Conservation (phyloP, 2,888 invertebrate species). For the Stenodema calcarata region DNA sequence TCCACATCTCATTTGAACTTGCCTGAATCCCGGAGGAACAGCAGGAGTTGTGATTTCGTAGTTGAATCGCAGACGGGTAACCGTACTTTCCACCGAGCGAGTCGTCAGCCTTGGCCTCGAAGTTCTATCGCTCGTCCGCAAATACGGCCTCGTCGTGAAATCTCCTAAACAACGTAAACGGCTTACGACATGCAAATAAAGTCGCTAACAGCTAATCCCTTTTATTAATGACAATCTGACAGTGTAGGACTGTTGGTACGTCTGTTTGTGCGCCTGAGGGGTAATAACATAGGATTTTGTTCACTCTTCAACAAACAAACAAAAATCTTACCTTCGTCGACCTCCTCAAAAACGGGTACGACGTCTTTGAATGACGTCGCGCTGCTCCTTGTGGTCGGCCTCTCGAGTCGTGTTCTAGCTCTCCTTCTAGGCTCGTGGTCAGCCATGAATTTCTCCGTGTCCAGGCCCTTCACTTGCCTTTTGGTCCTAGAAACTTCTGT, state of each 20-base stretch:
- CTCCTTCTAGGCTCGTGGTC: neutral
- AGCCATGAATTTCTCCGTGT: slow-evolving; percentile 12
- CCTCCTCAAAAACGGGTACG: slow-evolving; percentile 40
- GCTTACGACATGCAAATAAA: too few species aligned
- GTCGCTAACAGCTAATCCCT: too few species aligned
- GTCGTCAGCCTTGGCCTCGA: slow-evolving; percentile 14
- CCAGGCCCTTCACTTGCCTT: neutral
- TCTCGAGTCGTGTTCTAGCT: neutral
- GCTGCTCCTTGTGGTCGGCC: neutral
- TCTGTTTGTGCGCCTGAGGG: too few species aligned
- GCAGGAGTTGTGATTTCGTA: slow-evolving; percentile 31
- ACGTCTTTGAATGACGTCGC: neutral
- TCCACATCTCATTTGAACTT: neutral
- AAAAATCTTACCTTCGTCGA: slow-evolving; percentile 30
- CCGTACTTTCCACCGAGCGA: neutral
- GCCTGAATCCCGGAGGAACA: neutral
- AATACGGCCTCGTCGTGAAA: slow-evolving; percentile 37
- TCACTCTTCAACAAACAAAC: neutral
- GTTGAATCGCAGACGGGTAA: neutral
- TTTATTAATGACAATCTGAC: too few species aligned
- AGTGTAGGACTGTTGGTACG: too few species aligned
- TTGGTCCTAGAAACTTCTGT: neutral
- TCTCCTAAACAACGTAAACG: slow-evolving; percentile 1
- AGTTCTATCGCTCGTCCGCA: neutral
- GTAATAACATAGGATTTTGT: too few species aligned